Conservation (phyloP, 2,113 vertebrate genomes). For the Callipepla squamata region DNA sequence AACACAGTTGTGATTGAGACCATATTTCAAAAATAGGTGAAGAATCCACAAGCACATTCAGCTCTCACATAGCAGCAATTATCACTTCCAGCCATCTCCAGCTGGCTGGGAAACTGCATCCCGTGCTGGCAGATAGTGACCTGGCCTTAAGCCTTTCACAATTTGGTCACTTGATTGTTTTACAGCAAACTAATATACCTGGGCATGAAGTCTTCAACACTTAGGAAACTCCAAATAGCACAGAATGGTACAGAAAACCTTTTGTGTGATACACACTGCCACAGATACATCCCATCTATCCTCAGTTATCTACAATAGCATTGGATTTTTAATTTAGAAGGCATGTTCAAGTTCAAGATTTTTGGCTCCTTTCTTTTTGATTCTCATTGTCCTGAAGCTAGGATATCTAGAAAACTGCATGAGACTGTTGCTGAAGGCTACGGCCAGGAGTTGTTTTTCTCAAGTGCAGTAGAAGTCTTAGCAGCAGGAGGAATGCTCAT, state of each 20-base stretch:
- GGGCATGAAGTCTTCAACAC: constrained; percentile 66
- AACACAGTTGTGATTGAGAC: fast-evolving
- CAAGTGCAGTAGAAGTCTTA: neutral
- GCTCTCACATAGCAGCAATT: constrained; percentile 51
- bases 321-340: constrained; percentile 41
- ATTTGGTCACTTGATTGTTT: constrained; percentile 67
- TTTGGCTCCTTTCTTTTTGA: constrained; percentile 25
- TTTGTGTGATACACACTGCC: constrained; percentile 7
- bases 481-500: neutral
- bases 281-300: constrained; percentile 31
- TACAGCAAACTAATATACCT: constrained; percentile 67
- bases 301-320: constrained; percentile 24
- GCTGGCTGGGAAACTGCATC: constrained; percentile 55
- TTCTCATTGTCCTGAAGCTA: neutral
- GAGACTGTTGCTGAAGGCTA: neutral
- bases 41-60: constrained; percentile 36
- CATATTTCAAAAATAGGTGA: neutral
- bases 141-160: constrained; percentile 73
- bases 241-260: constrained; percentile 62
- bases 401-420: neutral
- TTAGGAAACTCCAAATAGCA: constrained; percentile 62
- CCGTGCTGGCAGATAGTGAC: constrained; percentile 70
- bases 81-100: constrained; percentile 55
- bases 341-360: neutral
- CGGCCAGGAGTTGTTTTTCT: neutral